phyloP scores from a whole-genome alignment of 2,113 vertebrate species.

The Menura novaehollandiae region DNA sequence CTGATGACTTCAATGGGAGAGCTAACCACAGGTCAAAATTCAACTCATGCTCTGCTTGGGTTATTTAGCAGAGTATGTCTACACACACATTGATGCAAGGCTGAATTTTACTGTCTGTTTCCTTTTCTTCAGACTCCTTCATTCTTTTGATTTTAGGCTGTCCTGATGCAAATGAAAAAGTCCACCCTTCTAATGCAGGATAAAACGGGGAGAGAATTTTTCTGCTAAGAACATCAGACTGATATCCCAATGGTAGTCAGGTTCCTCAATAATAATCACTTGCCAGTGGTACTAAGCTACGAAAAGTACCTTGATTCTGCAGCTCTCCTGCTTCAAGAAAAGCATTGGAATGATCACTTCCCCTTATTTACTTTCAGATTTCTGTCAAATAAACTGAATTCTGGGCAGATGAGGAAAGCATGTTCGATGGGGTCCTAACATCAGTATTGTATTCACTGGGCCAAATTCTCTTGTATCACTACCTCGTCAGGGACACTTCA shows the following conservation, averaged over 20 bases:
- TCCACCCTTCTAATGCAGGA: background rate
- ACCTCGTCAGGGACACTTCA: background rate
- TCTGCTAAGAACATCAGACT: background rate
- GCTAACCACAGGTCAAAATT: background rate
- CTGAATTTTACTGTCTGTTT: background rate
- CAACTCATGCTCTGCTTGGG: background rate
- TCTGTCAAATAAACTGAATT: background rate
- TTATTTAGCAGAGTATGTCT: background rate
- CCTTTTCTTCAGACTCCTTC: background rate
- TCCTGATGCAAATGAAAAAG: background rate
- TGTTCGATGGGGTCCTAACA: background rate
- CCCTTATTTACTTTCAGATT: background rate
- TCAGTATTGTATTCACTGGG: background rate
- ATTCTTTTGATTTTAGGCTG: background rate
- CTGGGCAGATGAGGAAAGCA: background rate
- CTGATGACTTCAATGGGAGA: background rate
- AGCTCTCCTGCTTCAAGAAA: background rate
- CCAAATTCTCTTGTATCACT: background rate
- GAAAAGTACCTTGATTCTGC: background rate
- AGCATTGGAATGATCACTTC: background rate
- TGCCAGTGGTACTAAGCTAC: background rate
- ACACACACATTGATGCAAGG: background rate
- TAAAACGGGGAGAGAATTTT: background rate
- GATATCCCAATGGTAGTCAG: background rate
- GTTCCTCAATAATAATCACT: background rate